phyloP scores from a whole-genome alignment of 2,888 invertebrate genomes.

The Drosophila rubida region DNA sequence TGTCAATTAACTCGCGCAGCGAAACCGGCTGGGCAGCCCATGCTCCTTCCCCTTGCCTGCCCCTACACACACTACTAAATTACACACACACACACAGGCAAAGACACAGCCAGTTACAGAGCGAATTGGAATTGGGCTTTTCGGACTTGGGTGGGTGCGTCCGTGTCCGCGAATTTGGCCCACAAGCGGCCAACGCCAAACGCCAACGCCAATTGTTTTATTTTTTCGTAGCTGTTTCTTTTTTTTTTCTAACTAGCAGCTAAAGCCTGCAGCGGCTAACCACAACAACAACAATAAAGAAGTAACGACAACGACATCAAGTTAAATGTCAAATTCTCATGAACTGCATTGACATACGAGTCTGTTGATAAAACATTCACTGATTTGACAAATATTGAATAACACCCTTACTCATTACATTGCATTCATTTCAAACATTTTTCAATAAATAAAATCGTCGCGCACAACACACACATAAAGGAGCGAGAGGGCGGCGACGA shows the following conservation, averaged over 20 bases:
- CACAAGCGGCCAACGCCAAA: conserved; percentile 49
- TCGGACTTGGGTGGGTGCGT: conserved; percentile 72
- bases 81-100: conserved; percentile 22
- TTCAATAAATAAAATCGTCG: conserved; percentile 31
- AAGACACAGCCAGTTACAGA: conserved; percentile 29
- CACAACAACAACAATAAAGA: conserved; percentile 22
- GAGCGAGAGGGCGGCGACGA: conserved; percentile 16
- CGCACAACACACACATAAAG: conserved; percentile 2
- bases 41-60: conserved; percentile 50
- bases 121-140: conserved; percentile 53
- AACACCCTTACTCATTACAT: conserved; percentile 39
- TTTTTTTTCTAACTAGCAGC: conserved; percentile 9
- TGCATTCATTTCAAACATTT: conserved; percentile 30
- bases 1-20: conserved; percentile 72
- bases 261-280: conserved; percentile 35
- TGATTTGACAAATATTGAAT: conserved; percentile 27
- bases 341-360: conserved; percentile 51
- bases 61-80: conserved; percentile 14
- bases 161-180: conserved; percentile 56
- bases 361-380: conserved; percentile 18
- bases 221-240: conserved; percentile 32
- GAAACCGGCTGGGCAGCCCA: conserved; percentile 71
- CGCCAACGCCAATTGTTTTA: conserved; percentile 40
- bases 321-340: conserved; percentile 77
- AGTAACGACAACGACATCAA: conserved; percentile 20